Evolutionary conservation across 2,888 invertebrate genomes (phyloP), one percentile per base, ranked within the genome.

Genomic region (Notodonta ziczac): DNA sequence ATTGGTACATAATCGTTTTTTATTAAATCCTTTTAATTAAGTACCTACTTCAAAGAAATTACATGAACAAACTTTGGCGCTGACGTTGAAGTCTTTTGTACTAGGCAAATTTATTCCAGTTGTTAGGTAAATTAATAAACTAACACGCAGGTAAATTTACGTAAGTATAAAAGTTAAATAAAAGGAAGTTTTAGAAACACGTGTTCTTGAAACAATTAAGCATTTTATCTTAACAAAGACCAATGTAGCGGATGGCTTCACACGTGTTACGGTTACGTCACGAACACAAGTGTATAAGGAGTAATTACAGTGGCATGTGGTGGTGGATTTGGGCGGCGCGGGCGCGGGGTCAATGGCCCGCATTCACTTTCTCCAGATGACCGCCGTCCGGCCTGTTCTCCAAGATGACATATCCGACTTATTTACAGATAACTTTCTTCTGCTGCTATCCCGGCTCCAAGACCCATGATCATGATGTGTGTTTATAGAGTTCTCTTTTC

Each of bases 361-460:
- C 69, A 63, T 72, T 78, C 78, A 79, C 81, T 82, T 82, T 82
- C 81, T 78, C 81, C 69, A 62, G 52, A 57, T 78, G 75, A 69
- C 67, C 70, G 65, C 62, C 65, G 61, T 42, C 58, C 39, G 54
- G 54, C 54, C 54, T 39, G 54, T 39, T 54, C 54, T 54, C 59
- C 48, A 55, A 59, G 59, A 59, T 59, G 32, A 59, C 50, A 51
- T 55, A 51, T 24, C 46, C 50, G 13, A 55, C 59, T 50, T 59
- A 35, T 57, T 46, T 57, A 58, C 40, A 42, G 13, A 44, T 16
- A 58, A 52, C 40, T 51, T 58, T 58, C 40, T 24, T 58, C 16
- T 39, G 35, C 13, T 48, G 35, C 9, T 48, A 48, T 57, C 48
- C 48, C 54, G 54, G 39, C 13, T 54, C 3, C 24, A 24, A 24